Percentiles rank a stretch among this genome's conserved stretches.
Evolutionary conservation across 1,140 invertebrate genomes (phyloP).

Genomic region (Drosophila simulans): DNA sequence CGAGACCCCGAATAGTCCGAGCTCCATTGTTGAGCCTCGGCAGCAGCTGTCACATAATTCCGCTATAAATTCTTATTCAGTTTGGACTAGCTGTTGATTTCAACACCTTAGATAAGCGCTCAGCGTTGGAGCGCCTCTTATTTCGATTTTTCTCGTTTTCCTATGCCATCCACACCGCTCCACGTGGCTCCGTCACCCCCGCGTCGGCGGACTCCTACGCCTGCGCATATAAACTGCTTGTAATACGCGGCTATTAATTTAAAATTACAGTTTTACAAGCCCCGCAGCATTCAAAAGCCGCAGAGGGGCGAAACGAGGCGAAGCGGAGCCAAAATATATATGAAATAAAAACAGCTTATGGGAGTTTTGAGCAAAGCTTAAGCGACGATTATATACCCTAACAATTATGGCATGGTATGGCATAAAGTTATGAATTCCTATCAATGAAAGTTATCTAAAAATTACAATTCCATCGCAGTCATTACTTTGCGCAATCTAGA

Average conservation of each 20-base stretch:
- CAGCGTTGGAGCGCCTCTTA: constrained; percentile 5
- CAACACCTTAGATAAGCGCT: constrained; percentile 73
- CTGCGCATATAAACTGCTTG: constrained; percentile 80
- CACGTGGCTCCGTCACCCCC: constrained; percentile 34
- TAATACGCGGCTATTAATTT: constrained; percentile 83
- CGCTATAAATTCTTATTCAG: constrained; percentile 83
- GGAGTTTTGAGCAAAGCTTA: background rate
- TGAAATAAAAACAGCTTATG: constrained; percentile 32
- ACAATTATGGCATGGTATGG: background rate
- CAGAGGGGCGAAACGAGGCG: constrained; percentile 10
- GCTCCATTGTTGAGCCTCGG: constrained; percentile 49
- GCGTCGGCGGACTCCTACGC: constrained; percentile 62
- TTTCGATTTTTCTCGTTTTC: background rate
- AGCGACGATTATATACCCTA: constrained; percentile 6
- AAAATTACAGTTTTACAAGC: constrained; percentile 82
- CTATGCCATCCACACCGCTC: background rate
- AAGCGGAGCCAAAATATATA: constrained; percentile 31
- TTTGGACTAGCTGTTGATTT: constrained; percentile 83
- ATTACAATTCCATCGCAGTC: background rate
- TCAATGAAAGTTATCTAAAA: background rate
- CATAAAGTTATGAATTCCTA: background rate
- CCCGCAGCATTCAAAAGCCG: constrained; percentile 25
- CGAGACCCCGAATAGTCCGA: constrained; percentile 25
- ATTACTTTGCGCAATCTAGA: constrained; percentile 4
- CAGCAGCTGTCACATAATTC: constrained; percentile 82